These are phyloP conservation scores for Nannoperca australis DNA, from an alignment of 2,797 vertebrate genomes.

Conservation along the genomic window DNA sequence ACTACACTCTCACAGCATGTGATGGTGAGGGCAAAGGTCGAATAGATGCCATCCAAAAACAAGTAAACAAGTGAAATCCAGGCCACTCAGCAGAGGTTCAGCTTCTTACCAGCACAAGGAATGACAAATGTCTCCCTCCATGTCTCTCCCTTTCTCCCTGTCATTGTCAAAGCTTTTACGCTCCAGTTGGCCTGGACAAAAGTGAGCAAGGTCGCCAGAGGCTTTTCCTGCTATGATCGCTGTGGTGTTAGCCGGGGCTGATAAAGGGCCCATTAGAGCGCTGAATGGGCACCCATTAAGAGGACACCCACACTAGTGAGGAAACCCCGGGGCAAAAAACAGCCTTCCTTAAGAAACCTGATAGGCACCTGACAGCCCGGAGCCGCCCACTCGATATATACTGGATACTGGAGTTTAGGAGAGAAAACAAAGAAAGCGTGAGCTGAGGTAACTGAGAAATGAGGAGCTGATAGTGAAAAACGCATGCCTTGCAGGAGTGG, in stretches of 20 bases:
- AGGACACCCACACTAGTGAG: conserved; percentile 78
- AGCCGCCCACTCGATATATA: conserved; percentile 14
- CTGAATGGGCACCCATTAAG: conserved; percentile 82
- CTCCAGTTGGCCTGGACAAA: conserved; percentile 84
- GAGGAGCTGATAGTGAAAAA: conserved; percentile 8
- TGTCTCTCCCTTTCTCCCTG: conserved; percentile 34
- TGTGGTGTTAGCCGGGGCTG: conserved; percentile 53
- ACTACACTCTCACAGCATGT: conserved; percentile 1
- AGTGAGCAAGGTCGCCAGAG: conserved; percentile 63
- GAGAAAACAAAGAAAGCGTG: conserved; percentile 16
- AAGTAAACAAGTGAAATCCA: conserved; percentile 63
- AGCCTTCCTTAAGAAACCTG: conserved; percentile 53
- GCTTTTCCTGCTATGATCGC: conserved; percentile 80
- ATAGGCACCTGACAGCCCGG: conserved; percentile 57
- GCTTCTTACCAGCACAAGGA: conserved; percentile 58
- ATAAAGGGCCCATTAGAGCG: conserved; percentile 83
- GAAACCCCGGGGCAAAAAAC: conserved; percentile 63
- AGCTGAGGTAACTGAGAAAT: conserved; percentile 9
- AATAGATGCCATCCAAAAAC: conserved; percentile 53
- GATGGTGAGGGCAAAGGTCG: conserved; percentile 51
- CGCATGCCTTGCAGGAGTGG: background rate
- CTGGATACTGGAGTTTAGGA: background rate
- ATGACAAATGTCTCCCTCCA: conserved; percentile 55
- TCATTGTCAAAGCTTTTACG: conserved; percentile 77
- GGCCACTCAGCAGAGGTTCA: conserved; percentile 8